These are phyloP conservation scores for Acrocephalus scirpaceus DNA, from an alignment of 2,797 vertebrate genomes.

Conservation along the genomic window DNA sequence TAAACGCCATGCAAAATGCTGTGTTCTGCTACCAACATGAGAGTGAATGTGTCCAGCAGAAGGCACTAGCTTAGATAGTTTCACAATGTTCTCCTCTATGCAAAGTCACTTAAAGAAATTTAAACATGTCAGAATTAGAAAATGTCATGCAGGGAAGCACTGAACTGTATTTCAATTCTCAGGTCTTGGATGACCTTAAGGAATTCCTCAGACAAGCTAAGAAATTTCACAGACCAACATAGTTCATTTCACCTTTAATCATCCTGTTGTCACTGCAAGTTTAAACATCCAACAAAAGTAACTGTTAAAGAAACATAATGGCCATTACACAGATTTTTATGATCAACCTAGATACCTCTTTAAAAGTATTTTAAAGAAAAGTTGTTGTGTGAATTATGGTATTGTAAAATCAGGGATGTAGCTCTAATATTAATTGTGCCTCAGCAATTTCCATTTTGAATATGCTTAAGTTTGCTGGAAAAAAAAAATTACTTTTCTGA, in stretches of 20 bases:
- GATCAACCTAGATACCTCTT: background rate
- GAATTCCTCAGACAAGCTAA: background rate
- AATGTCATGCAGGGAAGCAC: background rate
- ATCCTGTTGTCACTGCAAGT: background rate
- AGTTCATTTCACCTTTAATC: background rate
- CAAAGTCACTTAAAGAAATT: background rate
- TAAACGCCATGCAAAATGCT: fast-evolving
- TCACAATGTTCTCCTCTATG: background rate
- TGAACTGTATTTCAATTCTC: background rate
- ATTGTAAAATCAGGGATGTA: background rate
- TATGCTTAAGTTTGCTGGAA: background rate
- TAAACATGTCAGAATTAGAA: background rate
- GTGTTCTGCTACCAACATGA: background rate
- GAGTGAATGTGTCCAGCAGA: background rate
- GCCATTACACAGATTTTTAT: background rate
- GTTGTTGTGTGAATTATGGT: background rate
- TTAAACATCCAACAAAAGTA: background rate
- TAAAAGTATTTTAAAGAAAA: background rate
- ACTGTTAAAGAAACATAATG: background rate
- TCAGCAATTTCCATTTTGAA: background rate
- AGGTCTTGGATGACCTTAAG: background rate
- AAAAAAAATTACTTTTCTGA: background rate
- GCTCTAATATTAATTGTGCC: background rate
- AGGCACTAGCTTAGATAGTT: background rate
- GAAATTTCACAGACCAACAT: background rate